A percentile compares a stretch with the other conserved stretches of the same genome.
phyloP scores from a whole-genome alignment of 2,888 invertebrate species.

The Oscheius onirici region DNA sequence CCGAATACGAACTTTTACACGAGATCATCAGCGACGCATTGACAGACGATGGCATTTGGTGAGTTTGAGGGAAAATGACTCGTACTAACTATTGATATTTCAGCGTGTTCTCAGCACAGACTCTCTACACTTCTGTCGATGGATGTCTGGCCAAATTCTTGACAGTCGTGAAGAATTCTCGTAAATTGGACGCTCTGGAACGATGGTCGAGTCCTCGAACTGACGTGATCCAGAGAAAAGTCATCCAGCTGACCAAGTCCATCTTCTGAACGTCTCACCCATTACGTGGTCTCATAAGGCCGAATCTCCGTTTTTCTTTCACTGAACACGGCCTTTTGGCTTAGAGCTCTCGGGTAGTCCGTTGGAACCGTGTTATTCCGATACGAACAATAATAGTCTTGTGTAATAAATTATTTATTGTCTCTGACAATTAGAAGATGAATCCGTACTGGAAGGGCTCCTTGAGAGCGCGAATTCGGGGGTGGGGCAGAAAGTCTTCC shows the following conservation, averaged over 20 bases:
- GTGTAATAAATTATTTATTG: background rate
- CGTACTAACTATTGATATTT: slow-evolving; percentile 22
- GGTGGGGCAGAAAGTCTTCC: slow-evolving; percentile 16
- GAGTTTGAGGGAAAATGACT: slow-evolving; percentile 29
- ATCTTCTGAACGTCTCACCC: slow-evolving; percentile 36
- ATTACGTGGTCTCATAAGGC: background rate
- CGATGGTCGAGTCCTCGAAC: slow-evolving; percentile 57
- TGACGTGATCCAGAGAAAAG: slow-evolving; percentile 56
- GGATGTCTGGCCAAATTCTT: slow-evolving; percentile 61
- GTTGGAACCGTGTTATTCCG: background rate
- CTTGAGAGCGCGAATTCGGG: background rate
- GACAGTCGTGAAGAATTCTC: slow-evolving; percentile 52
- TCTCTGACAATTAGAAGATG: slow-evolving; percentile 1
- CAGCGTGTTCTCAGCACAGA: slow-evolving; percentile 63
- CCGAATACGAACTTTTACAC: slow-evolving; percentile 59
- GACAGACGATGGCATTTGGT: slow-evolving; percentile 63
- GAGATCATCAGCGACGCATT: slow-evolving; percentile 58
- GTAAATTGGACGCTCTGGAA: slow-evolving; percentile 61
- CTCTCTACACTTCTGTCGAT: slow-evolving; percentile 58
- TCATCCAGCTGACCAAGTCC: slow-evolving; percentile 49
- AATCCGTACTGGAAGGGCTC: slow-evolving; percentile 10
- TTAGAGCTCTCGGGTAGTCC: slow-evolving; percentile 21
- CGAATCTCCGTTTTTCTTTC: too few species aligned
- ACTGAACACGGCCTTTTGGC: slow-evolving; percentile 9
- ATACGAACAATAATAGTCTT: background rate